Base-by-base conservation (phyloP, 2,797 vertebrate genomes). In the Erpetoichthys calabaricus region DNA sequence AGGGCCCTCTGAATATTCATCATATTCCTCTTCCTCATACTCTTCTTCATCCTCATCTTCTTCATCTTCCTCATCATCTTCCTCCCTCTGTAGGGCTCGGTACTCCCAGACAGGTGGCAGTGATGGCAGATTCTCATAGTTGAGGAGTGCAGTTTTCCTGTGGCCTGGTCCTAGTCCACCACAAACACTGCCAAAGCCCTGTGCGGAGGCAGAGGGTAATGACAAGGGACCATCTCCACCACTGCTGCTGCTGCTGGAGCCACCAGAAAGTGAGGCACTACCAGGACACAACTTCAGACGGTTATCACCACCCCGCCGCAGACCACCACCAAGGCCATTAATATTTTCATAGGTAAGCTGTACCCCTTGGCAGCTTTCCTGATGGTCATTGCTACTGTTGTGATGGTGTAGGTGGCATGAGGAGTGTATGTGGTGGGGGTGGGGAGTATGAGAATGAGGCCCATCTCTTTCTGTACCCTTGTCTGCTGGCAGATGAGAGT, bases 41-140 rank as follows among this genome's bases (percentile, higher is more conserved):
- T 89, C 83, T 0, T 86, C 86, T 0, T 81, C 73, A 44, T 89
- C 86, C 4, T 57, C 46, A 8, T 56, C 58, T 6, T 67, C 64
- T 3, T 70, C 68, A 0, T 79, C 79, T n/a, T 75, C 76, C 3
- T 82, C 81, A 0, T 78, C 75, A 49, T 69, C 80, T 7, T 80
- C 83, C 5, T 73, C 79, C 1, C 84, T 80, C 65, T 89, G 93
- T 61, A 85, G 80, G 3, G 81, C 80, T 1, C 82, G 85, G 74
- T 90, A 86, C 69, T 99, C 96, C 94, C 95, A 97, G 63, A 99
- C 86, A 0, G 95, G 94, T 0, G 95, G 95, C 64, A 98, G 80
- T 0, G 92, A 90, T 0, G 94, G 93, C 63, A 97, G 84, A 80
- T 99, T 99, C 83, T 99, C 92, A 0, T 99, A 99, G 82, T 97